A percentile compares a stretch with the other conserved stretches of the same genome.
phyloP scores from a whole-genome alignment of 2,113 vertebrate genomes.

The Mastomys coucha region DNA sequence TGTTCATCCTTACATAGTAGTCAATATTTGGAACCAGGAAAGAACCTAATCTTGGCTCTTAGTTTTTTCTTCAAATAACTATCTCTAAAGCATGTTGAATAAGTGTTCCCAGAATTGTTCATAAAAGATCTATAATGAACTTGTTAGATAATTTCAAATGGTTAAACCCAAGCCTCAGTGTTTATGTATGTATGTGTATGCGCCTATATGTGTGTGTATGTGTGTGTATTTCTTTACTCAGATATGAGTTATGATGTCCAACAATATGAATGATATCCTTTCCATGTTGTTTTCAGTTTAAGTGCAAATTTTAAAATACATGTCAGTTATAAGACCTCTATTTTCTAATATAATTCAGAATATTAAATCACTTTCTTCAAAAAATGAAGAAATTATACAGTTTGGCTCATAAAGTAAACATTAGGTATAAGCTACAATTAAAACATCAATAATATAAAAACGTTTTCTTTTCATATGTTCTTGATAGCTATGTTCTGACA shows the following conservation, averaged over 20 bases:
- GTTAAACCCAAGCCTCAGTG: neutral
- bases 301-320: neutral
- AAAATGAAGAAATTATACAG: neutral
- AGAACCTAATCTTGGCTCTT: neutral
- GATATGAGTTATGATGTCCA: neutral
- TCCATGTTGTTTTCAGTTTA: constrained; percentile 10
- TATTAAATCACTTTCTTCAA: constrained; percentile 5
- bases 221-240: neutral
- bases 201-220: neutral
- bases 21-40: neutral
- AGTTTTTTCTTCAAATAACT: neutral
- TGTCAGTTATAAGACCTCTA: neutral
- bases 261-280: neutral
- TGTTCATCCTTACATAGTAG: neutral
- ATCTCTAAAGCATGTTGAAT: neutral
- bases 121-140: neutral
- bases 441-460: neutral
- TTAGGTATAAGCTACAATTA: neutral
- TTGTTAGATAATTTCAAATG: neutral
- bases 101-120: neutral
- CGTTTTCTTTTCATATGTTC: neutral
- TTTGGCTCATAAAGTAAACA: neutral
- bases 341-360: constrained; percentile 4
- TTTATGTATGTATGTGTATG: too few relatives aligned
- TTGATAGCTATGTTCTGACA: neutral